Conservation (phyloP, 2,797 vertebrate genomes). For the Enoplosus armatus region DNA sequence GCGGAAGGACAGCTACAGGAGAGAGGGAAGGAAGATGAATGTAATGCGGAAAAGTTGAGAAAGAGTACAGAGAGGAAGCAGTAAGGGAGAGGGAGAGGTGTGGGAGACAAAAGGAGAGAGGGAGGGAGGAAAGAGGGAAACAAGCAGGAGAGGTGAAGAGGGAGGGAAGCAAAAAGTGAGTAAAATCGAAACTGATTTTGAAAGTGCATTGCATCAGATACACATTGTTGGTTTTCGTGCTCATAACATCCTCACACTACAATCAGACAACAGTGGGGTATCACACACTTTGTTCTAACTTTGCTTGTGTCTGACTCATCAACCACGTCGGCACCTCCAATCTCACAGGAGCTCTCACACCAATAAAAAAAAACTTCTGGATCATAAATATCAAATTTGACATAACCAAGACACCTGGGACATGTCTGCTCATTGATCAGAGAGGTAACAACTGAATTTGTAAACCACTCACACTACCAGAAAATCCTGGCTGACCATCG, state of each 20-base stretch:
- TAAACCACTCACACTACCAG: slow-evolving; percentile 34
- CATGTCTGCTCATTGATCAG: slow-evolving; percentile 28
- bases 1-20: slow-evolving; percentile 28
- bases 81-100: neutral
- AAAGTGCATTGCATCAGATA: slow-evolving; percentile 1
- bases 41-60: slow-evolving; percentile 18
- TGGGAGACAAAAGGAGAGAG: neutral
- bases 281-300: slow-evolving; percentile 2
- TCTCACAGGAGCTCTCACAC: slow-evolving; percentile 30
- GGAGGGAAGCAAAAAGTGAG: neutral
- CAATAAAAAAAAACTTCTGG: slow-evolving; percentile 14
- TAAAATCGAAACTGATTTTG: slow-evolving; percentile 13
- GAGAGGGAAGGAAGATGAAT: slow-evolving; percentile 7
- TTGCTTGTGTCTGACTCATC: slow-evolving; percentile 16
- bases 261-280: neutral
- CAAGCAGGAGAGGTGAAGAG: neutral
- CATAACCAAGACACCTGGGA: slow-evolving; percentile 27
- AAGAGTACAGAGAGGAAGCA: neutral
- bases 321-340: slow-evolving; percentile 10
- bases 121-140: neutral
- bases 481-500: slow-evolving; percentile 36
- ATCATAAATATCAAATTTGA: slow-evolving; percentile 26
- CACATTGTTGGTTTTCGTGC: slow-evolving; percentile 1
- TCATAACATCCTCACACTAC: neutral
- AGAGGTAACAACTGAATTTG: slow-evolving; percentile 20